Base-by-base conservation (phyloP, 2,888 invertebrate genomes). In the Galerucella pusilla region DNA sequence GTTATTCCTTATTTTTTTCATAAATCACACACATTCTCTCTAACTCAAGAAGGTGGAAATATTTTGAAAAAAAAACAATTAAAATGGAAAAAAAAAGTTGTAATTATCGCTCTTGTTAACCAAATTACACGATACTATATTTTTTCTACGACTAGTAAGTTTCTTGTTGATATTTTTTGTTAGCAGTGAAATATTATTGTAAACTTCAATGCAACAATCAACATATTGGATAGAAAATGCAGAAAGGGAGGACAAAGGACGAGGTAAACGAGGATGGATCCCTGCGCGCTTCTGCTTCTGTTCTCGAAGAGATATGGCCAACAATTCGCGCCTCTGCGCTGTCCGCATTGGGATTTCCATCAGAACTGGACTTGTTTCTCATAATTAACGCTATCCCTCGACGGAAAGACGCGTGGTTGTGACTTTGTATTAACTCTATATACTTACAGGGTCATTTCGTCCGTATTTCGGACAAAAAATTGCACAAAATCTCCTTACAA, bases 341-440 rank as follows among this genome's bases (percentile, higher is more conserved):
- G 82, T 72, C 79, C 83, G 83, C 84, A 77, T 49, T 75, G 84
- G 85, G 84, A 84, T 80, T 83, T 81, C 80, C 84, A 84, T 85
- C 85, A 83, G 81, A 83, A 81, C 84, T 81, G 86, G 89, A 89
- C 91, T 90, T 91, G 91, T 91, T 89, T 89, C 90, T 90, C 88
- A 87, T 91, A 91, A 91, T 91, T 91, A 91, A 91, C 90, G 88
- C 88, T 83, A 85, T 80, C 87, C 91, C 91, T 90, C 89, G 83
- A 84, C 80, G 78, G 75, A 83, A 83, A 83, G 75, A 75, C 82
- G 64, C 64, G 20, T 12, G 83, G 83, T 83, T 85, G 63, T 67
- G 78, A 78, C 75, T 78, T 67, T 66, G 74, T 68, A 75, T 73
- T 75, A 74, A 75, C 75, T 76, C 78, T 25, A 73, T 76, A 75